These are phyloP conservation scores for Nasonovia ribisnigri DNA, from an alignment of 2,888 invertebrate genomes.

Conservation along the genomic window DNA sequence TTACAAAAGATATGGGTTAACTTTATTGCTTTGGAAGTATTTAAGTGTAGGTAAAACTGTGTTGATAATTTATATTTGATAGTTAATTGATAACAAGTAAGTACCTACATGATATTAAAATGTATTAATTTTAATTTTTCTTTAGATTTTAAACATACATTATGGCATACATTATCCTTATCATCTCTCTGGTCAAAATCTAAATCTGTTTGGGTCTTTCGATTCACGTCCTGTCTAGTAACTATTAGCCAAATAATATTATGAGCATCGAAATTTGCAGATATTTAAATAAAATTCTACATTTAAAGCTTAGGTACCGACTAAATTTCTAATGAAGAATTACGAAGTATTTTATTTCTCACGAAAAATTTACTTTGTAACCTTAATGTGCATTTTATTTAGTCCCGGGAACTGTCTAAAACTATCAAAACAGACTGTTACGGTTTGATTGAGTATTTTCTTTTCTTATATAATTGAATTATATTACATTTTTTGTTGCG, in stretches of 20 bases:
- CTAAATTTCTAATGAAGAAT: background rate
- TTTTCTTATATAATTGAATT: background rate
- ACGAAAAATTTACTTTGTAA: background rate
- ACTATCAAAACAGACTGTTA: background rate
- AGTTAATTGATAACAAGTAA: background rate
- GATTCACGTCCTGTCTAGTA: too few species aligned
- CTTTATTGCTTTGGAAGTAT: background rate
- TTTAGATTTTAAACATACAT: too few species aligned
- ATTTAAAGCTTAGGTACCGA: background rate
- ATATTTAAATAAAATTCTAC: background rate
- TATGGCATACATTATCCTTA: too few species aligned
- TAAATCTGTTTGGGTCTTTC: too few species aligned
- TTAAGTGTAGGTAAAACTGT: background rate
- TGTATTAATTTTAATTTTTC: background rate
- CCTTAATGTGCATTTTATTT: background rate
- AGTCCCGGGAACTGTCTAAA: background rate
- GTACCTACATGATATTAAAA: background rate
- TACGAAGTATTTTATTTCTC: background rate
- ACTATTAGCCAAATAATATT: too few species aligned
- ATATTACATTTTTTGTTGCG: background rate
- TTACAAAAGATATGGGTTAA: background rate
- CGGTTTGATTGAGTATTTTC: background rate
- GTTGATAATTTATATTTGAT: too few species aligned
- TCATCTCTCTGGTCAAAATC: too few species aligned
- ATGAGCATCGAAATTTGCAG: background rate